These are phyloP conservation scores for Thera britannica DNA, from an alignment of 2,888 invertebrate species.

Conservation along the genomic window DNA sequence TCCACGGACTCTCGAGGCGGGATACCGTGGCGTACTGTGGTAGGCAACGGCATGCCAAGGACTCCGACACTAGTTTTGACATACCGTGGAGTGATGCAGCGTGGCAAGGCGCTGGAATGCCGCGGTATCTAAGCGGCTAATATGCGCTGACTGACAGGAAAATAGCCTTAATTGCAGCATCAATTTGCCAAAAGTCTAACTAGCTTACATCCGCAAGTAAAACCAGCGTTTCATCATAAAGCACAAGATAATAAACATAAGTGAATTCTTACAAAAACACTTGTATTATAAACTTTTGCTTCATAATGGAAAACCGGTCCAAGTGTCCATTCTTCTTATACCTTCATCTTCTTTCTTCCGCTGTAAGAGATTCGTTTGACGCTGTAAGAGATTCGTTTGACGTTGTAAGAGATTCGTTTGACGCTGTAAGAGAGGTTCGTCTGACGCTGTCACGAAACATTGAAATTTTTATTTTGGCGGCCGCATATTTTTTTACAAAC, in stretches of 20 bases:
- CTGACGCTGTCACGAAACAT: constrained; percentile 54
- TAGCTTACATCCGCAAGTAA: not conserved
- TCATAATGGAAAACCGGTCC: not conserved
- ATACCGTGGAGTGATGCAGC: too few species aligned
- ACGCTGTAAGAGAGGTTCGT: constrained; percentile 32
- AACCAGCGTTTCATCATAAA: not conserved
- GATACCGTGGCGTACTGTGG: too few species aligned
- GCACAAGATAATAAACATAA: too few species aligned
- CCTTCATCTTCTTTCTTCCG: constrained; percentile 7
- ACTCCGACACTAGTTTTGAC: too few species aligned
- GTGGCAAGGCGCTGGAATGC: too few species aligned
- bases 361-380: constrained; percentile 36
- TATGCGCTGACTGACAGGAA: too few species aligned
- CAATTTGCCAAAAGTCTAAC: not conserved
- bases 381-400: constrained; percentile 37
- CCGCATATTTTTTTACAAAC: constrained; percentile 72
- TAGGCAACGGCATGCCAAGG: too few species aligned
- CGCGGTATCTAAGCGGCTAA: too few species aligned
- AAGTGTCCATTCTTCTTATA: not conserved
- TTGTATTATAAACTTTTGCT: not conserved
- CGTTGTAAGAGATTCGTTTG: constrained; percentile 39
- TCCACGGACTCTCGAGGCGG: too few species aligned
- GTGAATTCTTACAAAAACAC: too few species aligned
- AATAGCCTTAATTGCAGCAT: not conserved
- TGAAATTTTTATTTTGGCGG: constrained; percentile 68